Conservation (phyloP, 1,140 invertebrate species). For the Hycleus cichorii region DNA sequence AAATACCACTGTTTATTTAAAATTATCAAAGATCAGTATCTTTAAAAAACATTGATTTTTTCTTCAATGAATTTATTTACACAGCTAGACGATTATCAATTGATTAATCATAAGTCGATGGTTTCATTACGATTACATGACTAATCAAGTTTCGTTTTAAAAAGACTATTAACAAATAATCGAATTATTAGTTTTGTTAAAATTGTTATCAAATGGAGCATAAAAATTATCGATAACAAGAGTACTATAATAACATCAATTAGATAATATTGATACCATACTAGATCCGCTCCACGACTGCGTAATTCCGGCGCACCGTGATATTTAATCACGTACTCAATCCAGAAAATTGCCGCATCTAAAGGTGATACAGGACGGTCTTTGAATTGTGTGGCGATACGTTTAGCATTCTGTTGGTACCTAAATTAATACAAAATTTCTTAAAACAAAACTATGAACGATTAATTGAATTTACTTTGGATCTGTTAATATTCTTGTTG, state of each 20-base stretch:
- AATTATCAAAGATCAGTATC: too few relatives aligned
- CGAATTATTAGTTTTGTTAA: too few relatives aligned
- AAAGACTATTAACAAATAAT: too few relatives aligned
- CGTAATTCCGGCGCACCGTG: slow-evolving; percentile 42
- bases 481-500: slow-evolving; percentile 34
- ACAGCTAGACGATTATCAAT: too few relatives aligned
- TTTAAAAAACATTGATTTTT: too few relatives aligned
- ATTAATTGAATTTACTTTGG: slow-evolving; percentile 22
- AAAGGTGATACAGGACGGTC: slow-evolving; percentile 55
- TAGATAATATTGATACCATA: slow-evolving; percentile 26
- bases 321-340: slow-evolving; percentile 42
- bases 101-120: too few relatives aligned
- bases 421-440: not conserved
- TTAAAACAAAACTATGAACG: too few relatives aligned
- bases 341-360: slow-evolving; percentile 46
- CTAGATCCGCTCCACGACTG: slow-evolving; percentile 39
- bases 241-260: slow-evolving; percentile 18
- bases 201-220: too few relatives aligned
- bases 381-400: slow-evolving; percentile 51
- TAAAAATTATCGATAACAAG: not conserved
- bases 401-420: slow-evolving; percentile 38
- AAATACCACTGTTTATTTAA: too few relatives aligned
- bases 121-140: too few relatives aligned
- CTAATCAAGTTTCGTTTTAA: too few relatives aligned
- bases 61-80: too few relatives aligned